Conservation (phyloP, 2,797 vertebrate species). For the Synaphobranchus kaupii region DNA sequence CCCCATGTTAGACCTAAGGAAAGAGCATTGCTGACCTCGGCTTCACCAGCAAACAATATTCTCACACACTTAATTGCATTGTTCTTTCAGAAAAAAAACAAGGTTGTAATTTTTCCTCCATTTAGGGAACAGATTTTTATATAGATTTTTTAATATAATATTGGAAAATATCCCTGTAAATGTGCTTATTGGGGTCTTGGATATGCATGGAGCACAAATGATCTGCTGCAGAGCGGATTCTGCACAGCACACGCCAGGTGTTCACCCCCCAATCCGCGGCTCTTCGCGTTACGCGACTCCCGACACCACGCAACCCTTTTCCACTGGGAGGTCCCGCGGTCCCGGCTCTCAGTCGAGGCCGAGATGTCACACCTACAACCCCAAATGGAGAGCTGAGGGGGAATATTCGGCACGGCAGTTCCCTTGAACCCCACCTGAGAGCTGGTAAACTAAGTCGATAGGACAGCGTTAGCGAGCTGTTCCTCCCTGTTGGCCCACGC, state of each 20-base stretch:
- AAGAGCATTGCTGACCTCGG: not conserved
- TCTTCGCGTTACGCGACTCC: not conserved
- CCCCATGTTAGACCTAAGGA: too few relatives aligned
- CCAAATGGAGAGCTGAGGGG: not conserved
- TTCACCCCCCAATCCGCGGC: not conserved
- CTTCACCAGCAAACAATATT: not conserved
- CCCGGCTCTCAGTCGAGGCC: not conserved
- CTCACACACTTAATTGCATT: not conserved
- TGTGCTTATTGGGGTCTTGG: conserved; percentile 40
- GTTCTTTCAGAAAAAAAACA: conserved; percentile 3
- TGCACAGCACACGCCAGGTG: not conserved
- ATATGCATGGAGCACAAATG: conserved; percentile 40
- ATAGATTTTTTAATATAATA: conserved; percentile 41
- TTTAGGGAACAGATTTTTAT: conserved; percentile 35
- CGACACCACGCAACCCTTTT: not conserved
- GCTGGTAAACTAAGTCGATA: not conserved
- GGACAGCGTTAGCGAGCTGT: not conserved
- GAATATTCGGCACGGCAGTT: not conserved
- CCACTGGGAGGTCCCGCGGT: not conserved
- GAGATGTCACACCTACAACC: not conserved
- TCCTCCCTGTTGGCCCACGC: not conserved
- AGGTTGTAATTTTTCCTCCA: conserved; percentile 30
- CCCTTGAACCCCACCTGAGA: conserved; percentile 4
- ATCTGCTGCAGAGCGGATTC: not conserved
- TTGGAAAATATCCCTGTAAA: conserved; percentile 43